Conservation (phyloP, 2,888 invertebrate genomes). For the Fragum fragum region DNA sequence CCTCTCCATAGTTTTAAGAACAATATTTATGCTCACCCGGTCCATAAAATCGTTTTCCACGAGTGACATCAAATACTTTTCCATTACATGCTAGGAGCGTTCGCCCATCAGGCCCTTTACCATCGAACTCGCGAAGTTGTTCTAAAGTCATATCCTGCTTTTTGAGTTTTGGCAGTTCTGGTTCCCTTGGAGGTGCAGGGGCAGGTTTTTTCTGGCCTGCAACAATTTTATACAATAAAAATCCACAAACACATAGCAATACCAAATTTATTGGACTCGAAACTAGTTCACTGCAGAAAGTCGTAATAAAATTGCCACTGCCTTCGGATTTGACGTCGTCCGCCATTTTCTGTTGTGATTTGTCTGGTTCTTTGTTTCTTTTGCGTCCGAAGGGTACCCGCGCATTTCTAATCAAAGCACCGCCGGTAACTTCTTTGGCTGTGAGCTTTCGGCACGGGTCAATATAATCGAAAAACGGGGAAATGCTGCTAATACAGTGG, state of each 20-base stretch:
- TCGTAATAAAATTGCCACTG: constrained; percentile 65
- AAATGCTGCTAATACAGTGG: no score
- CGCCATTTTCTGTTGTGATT: constrained; percentile 69
- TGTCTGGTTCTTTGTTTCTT: constrained; percentile 28
- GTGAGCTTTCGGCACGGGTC: no score
- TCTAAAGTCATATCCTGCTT: constrained; percentile 95
- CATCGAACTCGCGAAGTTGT: constrained; percentile 95
- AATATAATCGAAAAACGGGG: no score
- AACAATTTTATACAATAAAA: constrained; percentile 92
- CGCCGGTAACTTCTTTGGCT: no score
- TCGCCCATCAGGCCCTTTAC: constrained; percentile 93
- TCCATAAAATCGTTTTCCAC: constrained; percentile 96
- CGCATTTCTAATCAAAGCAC: constrained; percentile 13
- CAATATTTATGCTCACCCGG: constrained; percentile 90
- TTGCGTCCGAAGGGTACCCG: constrained; percentile 24
- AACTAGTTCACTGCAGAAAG: constrained; percentile 89
- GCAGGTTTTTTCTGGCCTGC: constrained; percentile 82
- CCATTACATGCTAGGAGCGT: constrained; percentile 97
- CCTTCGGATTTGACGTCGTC: constrained; percentile 54
- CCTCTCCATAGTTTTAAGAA: no score
- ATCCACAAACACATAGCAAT: constrained; percentile 91
- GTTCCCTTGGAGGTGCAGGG: constrained; percentile 87
- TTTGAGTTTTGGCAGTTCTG: constrained; percentile 93
- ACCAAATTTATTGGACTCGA: constrained; percentile 92
- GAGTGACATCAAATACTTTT: constrained; percentile 97